Base-by-base conservation (phyloP, 92 coral and sea anemone species). In the Diadumene lineata region DNA sequence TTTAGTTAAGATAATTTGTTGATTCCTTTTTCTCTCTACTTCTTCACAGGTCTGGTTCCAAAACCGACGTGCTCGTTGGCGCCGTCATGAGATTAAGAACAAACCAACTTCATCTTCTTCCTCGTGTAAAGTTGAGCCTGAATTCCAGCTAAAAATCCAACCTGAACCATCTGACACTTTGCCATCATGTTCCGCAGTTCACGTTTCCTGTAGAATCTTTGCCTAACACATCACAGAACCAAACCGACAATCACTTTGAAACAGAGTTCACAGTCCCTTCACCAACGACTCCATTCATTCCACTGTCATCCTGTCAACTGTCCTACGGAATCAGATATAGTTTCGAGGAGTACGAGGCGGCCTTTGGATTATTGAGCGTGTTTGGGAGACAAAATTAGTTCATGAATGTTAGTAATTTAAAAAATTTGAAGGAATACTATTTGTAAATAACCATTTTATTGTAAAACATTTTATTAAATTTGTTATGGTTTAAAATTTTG, bases 61-160 rank as follows among this genome's bases (percentile, higher is more conserved):
- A 46, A 90, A 90, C 82, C 96, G 92, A 16, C 92, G 92, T 25
- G 85, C 96, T 25, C 85, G 89, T 55, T 90, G 92, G 92, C 96
- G 96, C 18, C 87, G 81, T 51, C 79, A 80, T 2, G 92, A 90
- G 53, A 72, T 90, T 10, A 90, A 90, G 64, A 86, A 90, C 87
- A 90, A 86, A 32, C 96, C 96, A 1, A 87, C 87, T 11, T 64
- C 86, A 60, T n/a, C n/a, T n/a, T n/a, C n/a, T n/a, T n/a, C n/a
- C n/a, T n/a, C n/a, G n/a, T n/a, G n/a, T n/a, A n/a, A n/a, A n/a
- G n/a, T n/a, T n/a, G 50, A 53, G 58, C 66, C 23, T n/a, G 50
- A 16, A 31, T 17, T 34, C 71, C 31, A 51, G 71, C 16, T 2
- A 31, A 9, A 38, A 30, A 19, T 66, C 71, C n/a, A 16, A 34